Base-by-base conservation (phyloP, 2,113 vertebrate genomes). In the Paradoxurus hermaphroditus region DNA sequence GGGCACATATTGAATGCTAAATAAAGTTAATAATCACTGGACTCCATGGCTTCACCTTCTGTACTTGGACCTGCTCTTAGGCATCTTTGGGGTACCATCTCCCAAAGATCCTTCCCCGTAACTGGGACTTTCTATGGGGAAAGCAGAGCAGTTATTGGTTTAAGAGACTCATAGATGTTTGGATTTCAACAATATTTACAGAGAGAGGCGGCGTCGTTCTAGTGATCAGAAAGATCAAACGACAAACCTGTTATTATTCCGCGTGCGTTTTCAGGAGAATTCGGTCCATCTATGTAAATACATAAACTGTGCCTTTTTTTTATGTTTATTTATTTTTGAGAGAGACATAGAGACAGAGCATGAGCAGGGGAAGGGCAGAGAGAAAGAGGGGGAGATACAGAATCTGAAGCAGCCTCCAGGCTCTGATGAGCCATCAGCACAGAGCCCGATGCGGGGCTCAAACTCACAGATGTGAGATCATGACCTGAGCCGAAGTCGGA, bases 271-370 rank as follows among this genome's bases (percentile, higher is more conserved):
- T 96, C 94, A 91, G 97, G 97, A 97, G 97, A 98, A 98, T 98
- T 90, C 91, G 84, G 98, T 97, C 98, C 98, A 97, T 98, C 98
- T 98, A 97, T 97, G 96, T 97, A 89, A 73, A 73, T 73, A 44
- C 6, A 73, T 44, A 73, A 73, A 44, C 44, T 27, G 72, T 44
- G 13, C 13, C 39, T 41, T 44, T 73, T 27, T n/a, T n/a, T n/a
- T n/a, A n/a, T n/a, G n/a, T n/a, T n/a, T n/a, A n/a, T n/a, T n/a
- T n/a, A n/a, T n/a, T n/a, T n/a, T n/a, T n/a, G n/a, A n/a, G n/a
- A n/a, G n/a, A n/a, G n/a, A n/a, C n/a, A n/a, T n/a, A n/a, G n/a
- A n/a, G n/a, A n/a, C n/a, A n/a, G n/a, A n/a, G n/a, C n/a, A n/a
- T n/a, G n/a, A n/a, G n/a, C n/a, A n/a, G n/a, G n/a, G n/a, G n/a